Evolutionary conservation across 2,888 invertebrate species (phyloP).

Genomic region (Eudemis profundana): DNA sequence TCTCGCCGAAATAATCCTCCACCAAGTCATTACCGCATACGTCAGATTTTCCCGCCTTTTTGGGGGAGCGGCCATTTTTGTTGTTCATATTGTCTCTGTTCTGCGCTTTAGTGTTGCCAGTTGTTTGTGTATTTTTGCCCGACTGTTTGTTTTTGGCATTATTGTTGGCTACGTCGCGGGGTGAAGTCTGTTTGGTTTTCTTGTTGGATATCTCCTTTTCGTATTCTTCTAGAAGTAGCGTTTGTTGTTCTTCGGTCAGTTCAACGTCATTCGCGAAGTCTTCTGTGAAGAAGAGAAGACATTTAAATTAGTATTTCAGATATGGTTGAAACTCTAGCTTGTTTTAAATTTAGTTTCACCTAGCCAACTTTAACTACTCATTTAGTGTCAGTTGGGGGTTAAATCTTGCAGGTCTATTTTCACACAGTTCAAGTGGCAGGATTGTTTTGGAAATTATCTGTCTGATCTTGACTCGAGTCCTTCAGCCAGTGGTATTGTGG

Average conservation of each 20-base stretch:
- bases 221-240: constrained; percentile 87
- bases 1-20: constrained; percentile 83
- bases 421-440: too few relatives aligned
- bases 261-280: constrained; percentile 88
- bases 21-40: constrained; percentile 80
- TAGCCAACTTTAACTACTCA: too few relatives aligned
- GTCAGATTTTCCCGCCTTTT: constrained; percentile 69
- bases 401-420: too few relatives aligned
- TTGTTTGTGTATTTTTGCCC: constrained; percentile 58
- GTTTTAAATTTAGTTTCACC: too few relatives aligned
- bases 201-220: constrained; percentile 86
- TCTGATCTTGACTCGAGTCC: too few relatives aligned
- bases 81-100: constrained; percentile 62
- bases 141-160: constrained; percentile 64
- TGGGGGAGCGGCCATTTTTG: constrained; percentile 63
- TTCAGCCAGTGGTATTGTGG: too few relatives aligned
- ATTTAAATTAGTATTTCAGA: not conserved
- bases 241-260: constrained; percentile 89
- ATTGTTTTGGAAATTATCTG: too few relatives aligned
- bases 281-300: constrained; percentile 73
- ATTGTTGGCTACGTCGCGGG: constrained; percentile 69
- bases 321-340: too few relatives aligned
- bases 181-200: constrained; percentile 65
- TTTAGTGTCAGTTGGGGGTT: too few relatives aligned
- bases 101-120: constrained; percentile 57